Evolutionary conservation across 1,140 invertebrate species (phyloP), one percentile per base, ranked within the genome.

Genomic region (Zaprionus inermis): DNA sequence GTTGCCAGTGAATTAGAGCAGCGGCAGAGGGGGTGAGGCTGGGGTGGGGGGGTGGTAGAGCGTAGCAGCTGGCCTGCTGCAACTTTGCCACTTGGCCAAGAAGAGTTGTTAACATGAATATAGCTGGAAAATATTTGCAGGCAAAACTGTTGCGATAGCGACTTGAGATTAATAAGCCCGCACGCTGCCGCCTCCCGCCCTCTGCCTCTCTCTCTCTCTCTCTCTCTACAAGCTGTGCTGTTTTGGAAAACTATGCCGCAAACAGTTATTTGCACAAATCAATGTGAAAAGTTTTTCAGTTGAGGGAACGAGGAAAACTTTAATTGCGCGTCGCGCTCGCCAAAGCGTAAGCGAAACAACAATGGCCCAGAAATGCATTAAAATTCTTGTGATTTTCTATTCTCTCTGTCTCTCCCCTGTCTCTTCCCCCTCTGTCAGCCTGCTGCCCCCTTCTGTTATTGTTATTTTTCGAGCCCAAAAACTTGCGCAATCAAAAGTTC

Each of bases 401-500:
- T 60, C 18, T 44, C 18, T 30, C 18, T 49, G n/a, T 16, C 16
- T 44, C n/a, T 9, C 6, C 14, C n/a, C n/a, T 6, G 4, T 5
- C 36, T 14, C 2, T 14, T n/a, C 14, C 6, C 38, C 11, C 34
- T 12, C 38, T 46, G 11, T 44, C n/a, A n/a, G n/a, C 36, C 16
- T 24, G 28, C 22, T 32, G n/a, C 36, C 4, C 18, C 32, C 32
- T 3, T 6, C 38, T 65, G 63, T 65, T 65, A 55, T 65, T 65
- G 52, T 65, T 56, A 64, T 63, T 81, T 78, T 75, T 78, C 63
- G 28, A 18, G 44, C 18, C 44, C 34, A 32, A 75, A 88, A 88
- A 88, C 79, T 88, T 89, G 76, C 76, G 83, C 83, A 88, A 88
- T 88, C 83, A 88, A 88, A 88, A 88, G 79, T 88, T 88, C 77